These are phyloP conservation scores for Tortricodes alternella DNA, from an alignment of 2,888 invertebrate species.

Conservation along the genomic window DNA sequence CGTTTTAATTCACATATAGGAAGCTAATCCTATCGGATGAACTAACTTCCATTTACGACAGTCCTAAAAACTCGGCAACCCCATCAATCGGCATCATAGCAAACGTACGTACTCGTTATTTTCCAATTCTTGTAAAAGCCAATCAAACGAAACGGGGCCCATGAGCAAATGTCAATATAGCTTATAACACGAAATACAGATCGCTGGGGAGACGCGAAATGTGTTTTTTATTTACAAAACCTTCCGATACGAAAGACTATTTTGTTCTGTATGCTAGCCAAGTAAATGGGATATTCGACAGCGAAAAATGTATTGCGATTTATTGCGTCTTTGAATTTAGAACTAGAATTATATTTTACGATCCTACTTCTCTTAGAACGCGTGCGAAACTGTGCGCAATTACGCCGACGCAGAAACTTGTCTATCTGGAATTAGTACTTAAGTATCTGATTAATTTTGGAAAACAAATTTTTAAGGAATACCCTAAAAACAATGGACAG, in stretches of 20 bases:
- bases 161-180: slow-evolving; percentile 60
- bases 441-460: too few species aligned
- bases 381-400: too few species aligned
- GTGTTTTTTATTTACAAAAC: slow-evolving; percentile 51
- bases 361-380: too few species aligned
- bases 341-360: too few species aligned
- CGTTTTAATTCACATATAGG: background rate
- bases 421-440: too few species aligned
- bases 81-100: slow-evolving; percentile 30
- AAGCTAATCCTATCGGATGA: background rate
- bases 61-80: slow-evolving; percentile 21
- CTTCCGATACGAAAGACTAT: slow-evolving; percentile 32
- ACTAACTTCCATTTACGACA: slow-evolving; percentile 25
- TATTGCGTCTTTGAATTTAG: slow-evolving; percentile 18
- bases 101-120: slow-evolving; percentile 46
- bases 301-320: slow-evolving; percentile 18
- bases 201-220: slow-evolving; percentile 50
- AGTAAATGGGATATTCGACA: slow-evolving; percentile 2
- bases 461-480: too few species aligned
- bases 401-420: too few species aligned
- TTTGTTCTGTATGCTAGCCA: slow-evolving; percentile 27
- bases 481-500: too few species aligned
- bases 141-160: slow-evolving; percentile 59
- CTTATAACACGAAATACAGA: slow-evolving; percentile 55
- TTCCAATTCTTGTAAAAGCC: slow-evolving; percentile 68